These are phyloP conservation scores for Spongilla lacustris DNA, from an alignment of 37 sponge, comb jelly and placozoan species.

Conservation along the genomic window DNA sequence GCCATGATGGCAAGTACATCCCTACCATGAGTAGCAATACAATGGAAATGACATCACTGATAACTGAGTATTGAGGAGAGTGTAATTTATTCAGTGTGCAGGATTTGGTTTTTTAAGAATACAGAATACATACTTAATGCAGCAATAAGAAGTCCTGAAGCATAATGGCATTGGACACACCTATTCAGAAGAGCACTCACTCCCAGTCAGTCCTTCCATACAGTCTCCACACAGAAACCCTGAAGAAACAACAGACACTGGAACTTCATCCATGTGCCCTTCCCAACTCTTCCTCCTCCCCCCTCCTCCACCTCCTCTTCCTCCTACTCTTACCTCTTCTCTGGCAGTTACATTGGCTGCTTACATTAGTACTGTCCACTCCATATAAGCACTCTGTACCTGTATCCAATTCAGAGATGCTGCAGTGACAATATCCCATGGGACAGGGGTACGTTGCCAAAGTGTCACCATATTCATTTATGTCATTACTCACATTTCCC, in stretches of 20 bases:
- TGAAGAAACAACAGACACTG: too few species aligned
- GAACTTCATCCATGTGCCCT: too few species aligned
- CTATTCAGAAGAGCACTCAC: conserved; percentile 60
- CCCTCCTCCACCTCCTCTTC: too few species aligned
- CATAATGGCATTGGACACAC: conserved; percentile 63
- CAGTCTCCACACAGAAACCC: conserved; percentile 76
- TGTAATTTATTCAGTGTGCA: not conserved
- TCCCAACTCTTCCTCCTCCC: too few species aligned
- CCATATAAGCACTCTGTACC: not conserved
- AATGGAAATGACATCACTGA: not conserved
- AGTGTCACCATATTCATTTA: too few species aligned
- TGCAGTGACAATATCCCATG: conserved; percentile 45
- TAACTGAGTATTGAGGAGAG: not conserved
- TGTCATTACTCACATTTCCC: conserved; percentile 3
- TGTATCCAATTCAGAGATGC: not conserved
- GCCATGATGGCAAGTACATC: conserved; percentile 29
- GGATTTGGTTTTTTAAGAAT: too few species aligned
- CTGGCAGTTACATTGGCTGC: conserved; percentile 26
- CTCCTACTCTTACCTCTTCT: conserved; percentile 42
- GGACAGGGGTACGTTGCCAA: conserved; percentile 52
- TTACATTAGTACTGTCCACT: not conserved
- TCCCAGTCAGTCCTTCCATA: conserved; percentile 38
- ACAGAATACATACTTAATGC: conserved; percentile 39
- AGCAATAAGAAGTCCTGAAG: conserved; percentile 36
- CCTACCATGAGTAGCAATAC: conserved; percentile 12